phyloP scores from a whole-genome alignment of 2,113 vertebrate genomes.

The Muntiacus muntjak region DNA sequence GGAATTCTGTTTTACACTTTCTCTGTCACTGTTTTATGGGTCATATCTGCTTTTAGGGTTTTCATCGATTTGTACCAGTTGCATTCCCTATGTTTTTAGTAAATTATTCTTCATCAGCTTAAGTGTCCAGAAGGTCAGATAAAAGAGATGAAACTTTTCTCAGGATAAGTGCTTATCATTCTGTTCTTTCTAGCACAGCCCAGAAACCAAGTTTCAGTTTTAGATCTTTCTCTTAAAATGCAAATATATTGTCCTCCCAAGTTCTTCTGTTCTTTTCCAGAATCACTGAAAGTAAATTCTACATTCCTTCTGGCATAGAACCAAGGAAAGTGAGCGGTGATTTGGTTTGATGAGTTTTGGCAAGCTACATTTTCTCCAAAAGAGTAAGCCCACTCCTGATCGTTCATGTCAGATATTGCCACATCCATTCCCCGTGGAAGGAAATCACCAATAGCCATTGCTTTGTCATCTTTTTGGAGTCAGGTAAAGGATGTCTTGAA shows the following conservation, averaged over 20 bases:
- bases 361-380: background rate
- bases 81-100: background rate
- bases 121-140: background rate
- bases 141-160: background rate
- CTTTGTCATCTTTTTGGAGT: background rate
- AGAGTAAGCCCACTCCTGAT: background rate
- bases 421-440: background rate
- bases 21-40: background rate
- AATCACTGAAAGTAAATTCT: slow-evolving; percentile 15
- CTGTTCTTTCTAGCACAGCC: background rate
- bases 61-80: background rate
- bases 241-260: background rate
- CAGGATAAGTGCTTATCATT: background rate
- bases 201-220: background rate
- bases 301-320: background rate
- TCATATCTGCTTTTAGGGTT: background rate
- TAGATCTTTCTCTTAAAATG: background rate
- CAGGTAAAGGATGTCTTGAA: background rate
- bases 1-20: background rate
- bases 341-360: background rate
- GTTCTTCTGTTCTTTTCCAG: background rate
- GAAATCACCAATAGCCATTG: background rate
- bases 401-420: background rate
- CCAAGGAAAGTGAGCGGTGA: background rate
- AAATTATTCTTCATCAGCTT: background rate